Base-by-base conservation (phyloP, 1,140 invertebrate species). In the Tetragonula clypearis region DNA sequence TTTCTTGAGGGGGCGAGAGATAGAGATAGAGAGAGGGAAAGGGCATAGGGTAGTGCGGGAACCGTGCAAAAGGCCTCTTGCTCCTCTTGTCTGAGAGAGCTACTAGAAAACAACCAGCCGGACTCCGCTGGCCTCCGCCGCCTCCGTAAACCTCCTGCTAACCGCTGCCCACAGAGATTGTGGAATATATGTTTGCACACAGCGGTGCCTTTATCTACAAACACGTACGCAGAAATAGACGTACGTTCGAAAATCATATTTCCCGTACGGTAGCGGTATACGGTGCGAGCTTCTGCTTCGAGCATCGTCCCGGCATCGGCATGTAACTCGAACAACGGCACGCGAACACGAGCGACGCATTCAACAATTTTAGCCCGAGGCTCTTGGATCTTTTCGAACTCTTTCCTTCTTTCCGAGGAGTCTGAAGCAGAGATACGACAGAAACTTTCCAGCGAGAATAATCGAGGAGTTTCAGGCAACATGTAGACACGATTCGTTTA, bases 1-100 rank as follows among this genome's bases (percentile, higher is more conserved):
- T 92, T 93, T 92, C 92, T 92, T 86, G 86, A 91, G 88, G 86
- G 84, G 80, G 56, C 26, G 21, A 60, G 78, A 72, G 86, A 76
- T 84, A 75, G 21, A 55, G 73, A 69, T 86, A 82, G 84, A 91
- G 87, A 41, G n/a, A 15, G 53, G 73, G 69, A 84, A 74, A 49
- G 55, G 2, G 26, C 11, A 21, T 56, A 56, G 84, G 41, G 56
- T 77, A 79, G 65, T 72, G 73, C 62, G 81, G 85, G 30, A 35
- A 82, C 60, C 77, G 85, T 73, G 76, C 85, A 69, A 84, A 85
- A 87, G 86, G 79, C 30, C 77, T 69, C 77, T 35, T 30, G 41
- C 53, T 71, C 62, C 41, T 62, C 66, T 81, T 78, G 65, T 68
- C 78, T 71, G 35, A 62, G 87, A 49, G 85, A 82, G 82, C 71